Evolutionary conservation across 1,140 invertebrate genomes (phyloP).

Genomic region (Ceratina japonica): DNA sequence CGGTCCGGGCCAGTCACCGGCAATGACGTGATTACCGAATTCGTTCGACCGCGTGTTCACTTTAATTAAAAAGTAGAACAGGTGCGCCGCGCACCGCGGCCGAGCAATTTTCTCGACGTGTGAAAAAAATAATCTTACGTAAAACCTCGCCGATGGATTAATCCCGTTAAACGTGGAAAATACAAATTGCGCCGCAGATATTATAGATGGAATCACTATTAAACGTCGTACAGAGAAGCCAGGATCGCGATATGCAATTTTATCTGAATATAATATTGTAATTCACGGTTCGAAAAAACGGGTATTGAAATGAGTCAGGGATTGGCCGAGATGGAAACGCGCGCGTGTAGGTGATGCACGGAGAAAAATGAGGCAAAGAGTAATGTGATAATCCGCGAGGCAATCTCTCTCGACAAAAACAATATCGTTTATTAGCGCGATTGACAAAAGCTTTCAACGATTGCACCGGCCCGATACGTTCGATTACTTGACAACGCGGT

Average conservation of each 20-base stretch:
- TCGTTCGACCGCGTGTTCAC: slow-evolving; percentile 20
- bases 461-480: neutral
- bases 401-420: neutral
- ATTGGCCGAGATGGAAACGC: neutral
- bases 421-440: slow-evolving; percentile 27
- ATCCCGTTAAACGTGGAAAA: too few relatives aligned
- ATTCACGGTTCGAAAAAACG: neutral
- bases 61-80: slow-evolving; percentile 44
- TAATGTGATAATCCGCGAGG: slow-evolving; percentile 17
- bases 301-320: neutral
- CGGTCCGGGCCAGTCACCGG: slow-evolving; percentile 12
- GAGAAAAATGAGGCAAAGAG: neutral
- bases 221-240: too few relatives aligned
- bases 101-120: too few relatives aligned
- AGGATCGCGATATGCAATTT: too few relatives aligned
- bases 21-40: slow-evolving; percentile 44
- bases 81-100: neutral
- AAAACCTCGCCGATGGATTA: too few relatives aligned
- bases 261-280: too few relatives aligned
- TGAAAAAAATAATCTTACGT: too few relatives aligned
- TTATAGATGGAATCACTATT: too few relatives aligned
- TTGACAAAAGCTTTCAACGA: slow-evolving; percentile 18
- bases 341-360: neutral
- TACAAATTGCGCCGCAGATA: too few relatives aligned
- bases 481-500: slow-evolving; percentile 8